These are phyloP conservation scores for Aplodontia rufa DNA, from an alignment of 2,113 vertebrate species.

Conservation along the genomic window DNA sequence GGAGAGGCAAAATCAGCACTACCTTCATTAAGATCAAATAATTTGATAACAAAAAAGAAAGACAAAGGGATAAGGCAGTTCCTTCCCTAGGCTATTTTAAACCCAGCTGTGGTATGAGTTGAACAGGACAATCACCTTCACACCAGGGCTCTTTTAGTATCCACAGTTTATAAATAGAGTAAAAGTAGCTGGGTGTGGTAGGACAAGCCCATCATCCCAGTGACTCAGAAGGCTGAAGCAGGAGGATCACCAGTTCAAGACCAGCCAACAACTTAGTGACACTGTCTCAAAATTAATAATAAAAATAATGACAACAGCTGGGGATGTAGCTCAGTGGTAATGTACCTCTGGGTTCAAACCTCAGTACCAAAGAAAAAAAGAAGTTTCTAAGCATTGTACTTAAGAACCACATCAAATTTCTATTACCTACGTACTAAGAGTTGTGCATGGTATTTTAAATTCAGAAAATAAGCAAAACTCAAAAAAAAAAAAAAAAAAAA, in stretches of 20 bases:
- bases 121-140: background rate
- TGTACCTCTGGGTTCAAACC: too few relatives aligned
- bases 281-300: too few relatives aligned
- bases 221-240: too few relatives aligned
- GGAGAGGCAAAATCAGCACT: background rate
- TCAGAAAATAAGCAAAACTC: constrained; percentile 56
- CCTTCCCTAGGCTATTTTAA: background rate
- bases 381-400: background rate
- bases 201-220: too few relatives aligned
- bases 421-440: background rate
- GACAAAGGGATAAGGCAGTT: background rate
- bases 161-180: background rate
- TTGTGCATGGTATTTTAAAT: background rate
- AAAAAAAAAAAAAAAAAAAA: constrained; percentile 42
- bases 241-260: too few relatives aligned
- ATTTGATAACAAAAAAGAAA: constrained; percentile 21
- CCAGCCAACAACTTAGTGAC: too few relatives aligned
- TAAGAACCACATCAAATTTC: background rate
- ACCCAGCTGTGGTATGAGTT: background rate
- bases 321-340: too few relatives aligned
- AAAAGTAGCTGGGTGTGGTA: background rate
- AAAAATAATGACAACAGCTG: too few relatives aligned
- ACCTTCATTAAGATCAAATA: constrained; percentile 13
- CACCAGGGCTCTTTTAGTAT: background rate
- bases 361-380: too few relatives aligned